A percentile compares a stretch with the other conserved stretches of the same genome.
Evolutionary conservation across 92 coral and sea anemone species (phyloP).

Genomic region (Zoanthus sociatus): DNA sequence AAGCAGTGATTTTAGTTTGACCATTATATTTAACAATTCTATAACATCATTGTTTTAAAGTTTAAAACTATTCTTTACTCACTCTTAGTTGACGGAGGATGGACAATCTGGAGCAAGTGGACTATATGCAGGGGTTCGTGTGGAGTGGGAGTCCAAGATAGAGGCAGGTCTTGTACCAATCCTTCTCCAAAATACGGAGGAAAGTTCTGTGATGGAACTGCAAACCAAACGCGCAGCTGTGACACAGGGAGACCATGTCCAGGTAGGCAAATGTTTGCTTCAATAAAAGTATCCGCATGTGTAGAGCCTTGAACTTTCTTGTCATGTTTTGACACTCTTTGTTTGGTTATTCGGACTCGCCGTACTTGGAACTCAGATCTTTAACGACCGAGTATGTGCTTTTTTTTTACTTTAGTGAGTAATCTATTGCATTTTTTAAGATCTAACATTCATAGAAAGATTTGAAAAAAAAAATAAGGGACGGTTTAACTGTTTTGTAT

Average conservation of each 20-base stretch:
- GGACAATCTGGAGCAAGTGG: slow-evolving; percentile 5
- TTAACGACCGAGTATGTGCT: no score
- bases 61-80: not conserved
- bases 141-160: slow-evolving; percentile 6
- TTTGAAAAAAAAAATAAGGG: no score
- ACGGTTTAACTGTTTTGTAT: not conserved
- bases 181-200: not conserved
- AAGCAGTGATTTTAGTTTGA: not conserved
- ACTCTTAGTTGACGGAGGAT: not conserved
- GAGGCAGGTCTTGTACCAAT: not conserved
- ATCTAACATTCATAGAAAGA: no score
- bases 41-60: not conserved
- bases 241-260: not conserved
- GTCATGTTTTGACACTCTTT: not conserved
- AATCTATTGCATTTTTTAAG: no score
- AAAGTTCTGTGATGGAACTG: not conserved
- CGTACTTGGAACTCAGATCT: no score
- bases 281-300: no score
- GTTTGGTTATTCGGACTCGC: no score
- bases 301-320: no score
- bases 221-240: not conserved
- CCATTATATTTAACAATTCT: not conserved
- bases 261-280: not conserved
- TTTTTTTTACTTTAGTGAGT: no score
- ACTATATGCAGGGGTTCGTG: not conserved